Evolutionary conservation across 2,113 vertebrate species (phyloP), one percentile per base, ranked within the genome.

Genomic region (Mesembrinibis cayennensis): DNA sequence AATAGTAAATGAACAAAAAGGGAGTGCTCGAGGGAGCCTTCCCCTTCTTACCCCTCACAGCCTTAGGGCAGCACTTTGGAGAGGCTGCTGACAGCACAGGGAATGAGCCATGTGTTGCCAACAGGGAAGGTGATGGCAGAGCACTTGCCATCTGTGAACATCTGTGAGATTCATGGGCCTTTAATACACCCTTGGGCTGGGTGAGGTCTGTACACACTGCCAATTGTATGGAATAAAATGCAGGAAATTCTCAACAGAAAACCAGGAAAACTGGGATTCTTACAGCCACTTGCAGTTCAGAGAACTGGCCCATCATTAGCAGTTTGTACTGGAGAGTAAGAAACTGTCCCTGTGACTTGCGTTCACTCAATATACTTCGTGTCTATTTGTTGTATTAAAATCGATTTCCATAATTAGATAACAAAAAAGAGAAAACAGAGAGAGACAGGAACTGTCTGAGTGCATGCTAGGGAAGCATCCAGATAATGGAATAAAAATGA

Each of bases 11-110:
- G 42, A 72, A 44, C 3, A 32, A 14, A 59, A n/a, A 78, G 38
- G 19, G 62, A 77, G 38, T 20, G 53, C 55, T 81, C 1, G 3
- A 69, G 81, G 67, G 62, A 89, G 22, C 80, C n/a, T 87, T 84
- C 34, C n/a, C 53, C 59, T 70, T 44, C 61, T 18, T 66, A 18
- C 25, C 29, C 81, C 63, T 62, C 63, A 7, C 22, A 70, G 71
- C 76, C 86, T 45, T 50, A 45, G 81, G 86, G 93, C 83, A 94
- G 83, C 36, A 40, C 38, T 97, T 55, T 11, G 66, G 79, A 92
- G 82, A 85, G 85, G 69, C 74, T 95, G 90, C 67, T 93, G 93
- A 72, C 87, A 91, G 89, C 87, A 74, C 44, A 19, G 27, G 86
- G 89, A 92, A 82, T 4, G 83, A 72, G 72, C 85, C 79, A 27